Percentiles rank a stretch among this genome's conserved stretches.
These are phyloP conservation scores for Lamprologus speciosus DNA, from an alignment of 2,113 vertebrate species.

Conservation along the genomic window DNA sequence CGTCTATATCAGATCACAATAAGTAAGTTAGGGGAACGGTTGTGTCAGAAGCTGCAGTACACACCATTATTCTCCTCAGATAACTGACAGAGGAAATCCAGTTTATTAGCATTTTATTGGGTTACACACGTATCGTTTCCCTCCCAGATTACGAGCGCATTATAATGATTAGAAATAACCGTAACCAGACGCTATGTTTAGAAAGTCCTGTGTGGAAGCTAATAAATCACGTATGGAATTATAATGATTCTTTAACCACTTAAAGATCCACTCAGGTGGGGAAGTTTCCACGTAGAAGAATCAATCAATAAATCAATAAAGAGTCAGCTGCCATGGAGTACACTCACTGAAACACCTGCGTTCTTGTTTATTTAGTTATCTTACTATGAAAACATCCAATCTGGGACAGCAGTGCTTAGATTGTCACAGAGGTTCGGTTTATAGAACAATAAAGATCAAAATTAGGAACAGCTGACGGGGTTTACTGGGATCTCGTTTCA, in stretches of 20 bases:
- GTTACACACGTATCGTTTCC: slow-evolving; percentile 36
- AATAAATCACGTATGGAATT: not conserved
- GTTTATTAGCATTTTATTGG: slow-evolving; percentile 47
- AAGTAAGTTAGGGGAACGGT: slow-evolving; percentile 32
- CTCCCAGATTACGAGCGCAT: slow-evolving; percentile 18
- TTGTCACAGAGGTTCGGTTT: not conserved
- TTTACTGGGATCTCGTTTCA: not conserved
- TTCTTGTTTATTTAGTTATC: not conserved
- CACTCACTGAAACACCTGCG: not conserved
- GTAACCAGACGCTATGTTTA: slow-evolving; percentile 12
- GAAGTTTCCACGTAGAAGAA: not conserved
- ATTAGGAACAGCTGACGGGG: not conserved
- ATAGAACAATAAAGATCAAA: not conserved
- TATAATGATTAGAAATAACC: slow-evolving; percentile 13
- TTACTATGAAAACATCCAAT: not conserved
- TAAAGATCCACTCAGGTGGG: not conserved
- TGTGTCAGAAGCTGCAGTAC: slow-evolving; percentile 34
- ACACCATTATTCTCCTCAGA: slow-evolving; percentile 49
- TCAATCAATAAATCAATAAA: not conserved
- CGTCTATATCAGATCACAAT: slow-evolving; percentile 32
- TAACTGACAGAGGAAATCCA: slow-evolving; percentile 40
- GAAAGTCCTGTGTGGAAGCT: not conserved
- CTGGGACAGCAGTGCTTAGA: not conserved
- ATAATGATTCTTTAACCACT: not conserved
- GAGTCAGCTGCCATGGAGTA: rapidly evolving